phyloP scores from a whole-genome alignment of 2,797 vertebrate genomes.

The Syngnathus acus region DNA sequence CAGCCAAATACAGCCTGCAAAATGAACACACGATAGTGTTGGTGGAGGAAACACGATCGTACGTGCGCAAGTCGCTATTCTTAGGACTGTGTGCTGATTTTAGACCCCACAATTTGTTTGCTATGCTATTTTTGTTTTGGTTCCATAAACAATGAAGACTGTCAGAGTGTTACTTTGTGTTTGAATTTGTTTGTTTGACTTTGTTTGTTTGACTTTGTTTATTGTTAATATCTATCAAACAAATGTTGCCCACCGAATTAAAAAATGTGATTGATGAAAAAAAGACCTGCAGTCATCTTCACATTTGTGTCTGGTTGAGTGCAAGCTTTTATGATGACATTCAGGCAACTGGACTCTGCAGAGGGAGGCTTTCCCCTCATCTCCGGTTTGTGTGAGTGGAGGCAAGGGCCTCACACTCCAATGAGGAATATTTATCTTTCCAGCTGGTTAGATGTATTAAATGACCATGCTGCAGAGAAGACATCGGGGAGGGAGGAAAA shows the following conservation, averaged over 20 bases:
- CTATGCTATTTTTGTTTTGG: conserved; percentile 5
- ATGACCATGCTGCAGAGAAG: conserved; percentile 60
- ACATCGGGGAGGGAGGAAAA: conserved; percentile 30
- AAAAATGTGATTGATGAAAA: not conserved
- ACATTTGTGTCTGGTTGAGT: conserved; percentile 38
- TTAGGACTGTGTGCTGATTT: conserved; percentile 6
- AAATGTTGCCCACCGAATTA: conserved; percentile 13
- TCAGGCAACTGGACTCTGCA: conserved; percentile 33
- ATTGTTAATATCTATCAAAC: conserved; percentile 16
- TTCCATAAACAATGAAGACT: conserved; percentile 2
- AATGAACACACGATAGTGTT: conserved; percentile 41
- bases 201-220: not conserved
- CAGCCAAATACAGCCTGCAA: conserved; percentile 54
- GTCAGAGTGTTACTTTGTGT: not conserved
- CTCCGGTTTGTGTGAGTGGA: conserved; percentile 58
- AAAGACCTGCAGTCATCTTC: conserved; percentile 29
- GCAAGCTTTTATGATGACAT: conserved; percentile 52
- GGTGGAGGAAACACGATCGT: conserved; percentile 10
- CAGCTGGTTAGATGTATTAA: conserved; percentile 71
- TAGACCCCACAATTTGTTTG: conserved; percentile 1
- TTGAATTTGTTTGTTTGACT: too few relatives aligned
- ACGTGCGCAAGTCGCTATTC: conserved; percentile 1
- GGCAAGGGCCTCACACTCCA: conserved; percentile 61
- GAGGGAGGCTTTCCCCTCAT: conserved; percentile 56
- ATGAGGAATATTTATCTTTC: conserved; percentile 72